Base-by-base conservation (phyloP, 2,797 vertebrate species). In the Eleutherodactylus coqui region DNA sequence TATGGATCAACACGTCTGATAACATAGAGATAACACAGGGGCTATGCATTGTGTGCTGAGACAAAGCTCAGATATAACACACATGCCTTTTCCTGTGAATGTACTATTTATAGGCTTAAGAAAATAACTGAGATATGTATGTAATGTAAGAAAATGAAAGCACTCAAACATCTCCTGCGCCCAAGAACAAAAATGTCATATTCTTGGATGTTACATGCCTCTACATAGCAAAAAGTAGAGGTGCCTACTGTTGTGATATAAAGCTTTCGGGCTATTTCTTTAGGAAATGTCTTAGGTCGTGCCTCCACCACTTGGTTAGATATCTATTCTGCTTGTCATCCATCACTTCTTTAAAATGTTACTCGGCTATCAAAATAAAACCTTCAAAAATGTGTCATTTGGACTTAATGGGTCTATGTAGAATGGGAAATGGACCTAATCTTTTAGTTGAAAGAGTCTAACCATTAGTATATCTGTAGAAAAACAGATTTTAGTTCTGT, bases 51-150 rank as follows among this genome's bases (percentile, higher is more conserved):
- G 86, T 87, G 86, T 87, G 81, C 62, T 41, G 62, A 87, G 86
- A 87, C 81, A 87, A 87, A 87, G 75, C 81, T 87, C 86, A 84
- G 81, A 83, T 87, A 79, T 79, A 45, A 38, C 73, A 78, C 80
- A 84, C 79, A 87, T 17, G 62, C 34, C 58, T 82, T 38, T 43
- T 72, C 49, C n/a, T 21, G 75, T 60, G 86, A 83, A 32, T 47
- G 49, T 8, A 34, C 67, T 87, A 87, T 83, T 73, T 83, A 83
- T 87, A 87, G 53, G 34, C 21, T 32, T 4, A 19, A 69, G 45
- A 41, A 49, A 67, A 67, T 29, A 78, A 51, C 36, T 51, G 8
- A 85, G 82, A 75, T 75, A 62, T 75, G 75, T 58, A 70, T 45
- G 38, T 51, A 55, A 70, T 24, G 34, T 16, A 27, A 51, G 58